Evolutionary conservation across 2,113 vertebrate species (phyloP).

Genomic region (Otocyon megalotis): DNA sequence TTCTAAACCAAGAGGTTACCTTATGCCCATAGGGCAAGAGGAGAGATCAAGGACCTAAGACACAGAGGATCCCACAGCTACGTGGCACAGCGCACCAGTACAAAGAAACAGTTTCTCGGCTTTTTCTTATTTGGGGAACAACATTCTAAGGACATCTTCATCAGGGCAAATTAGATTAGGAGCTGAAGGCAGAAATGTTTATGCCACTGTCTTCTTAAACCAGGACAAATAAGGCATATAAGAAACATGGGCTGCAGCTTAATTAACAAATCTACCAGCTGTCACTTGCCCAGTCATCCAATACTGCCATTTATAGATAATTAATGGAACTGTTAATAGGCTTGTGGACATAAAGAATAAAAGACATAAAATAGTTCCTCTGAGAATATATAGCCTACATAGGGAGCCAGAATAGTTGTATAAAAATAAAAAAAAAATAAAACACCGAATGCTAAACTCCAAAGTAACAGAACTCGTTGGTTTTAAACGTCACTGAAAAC

Average conservation of each 20-base stretch:
- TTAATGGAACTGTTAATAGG: not conserved
- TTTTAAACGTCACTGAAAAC: not conserved
- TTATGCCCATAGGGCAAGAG: not conserved
- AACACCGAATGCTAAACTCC: not conserved
- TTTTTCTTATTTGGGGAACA: not conserved
- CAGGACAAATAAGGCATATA: not conserved
- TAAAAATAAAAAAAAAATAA: not conserved
- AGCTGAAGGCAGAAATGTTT: not conserved
- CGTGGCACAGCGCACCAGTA: not conserved
- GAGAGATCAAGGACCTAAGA: not conserved
- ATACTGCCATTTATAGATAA: not conserved
- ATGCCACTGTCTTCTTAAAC: not conserved
- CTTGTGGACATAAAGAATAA: not conserved
- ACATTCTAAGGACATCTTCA: not conserved
- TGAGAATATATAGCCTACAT: not conserved
- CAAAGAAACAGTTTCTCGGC: not conserved
- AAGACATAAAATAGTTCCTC: not conserved
- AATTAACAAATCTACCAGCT: constrained; percentile 7
- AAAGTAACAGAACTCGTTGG: not conserved
- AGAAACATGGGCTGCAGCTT: not conserved
- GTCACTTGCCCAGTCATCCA: not conserved
- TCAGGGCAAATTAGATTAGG: not conserved
- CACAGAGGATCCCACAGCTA: not conserved
- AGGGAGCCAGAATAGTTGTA: not conserved
- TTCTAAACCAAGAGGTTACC: too few relatives aligned